Evolutionary conservation across 2,888 invertebrate species (phyloP).

Genomic region (Ennomos fuscantarius): DNA sequence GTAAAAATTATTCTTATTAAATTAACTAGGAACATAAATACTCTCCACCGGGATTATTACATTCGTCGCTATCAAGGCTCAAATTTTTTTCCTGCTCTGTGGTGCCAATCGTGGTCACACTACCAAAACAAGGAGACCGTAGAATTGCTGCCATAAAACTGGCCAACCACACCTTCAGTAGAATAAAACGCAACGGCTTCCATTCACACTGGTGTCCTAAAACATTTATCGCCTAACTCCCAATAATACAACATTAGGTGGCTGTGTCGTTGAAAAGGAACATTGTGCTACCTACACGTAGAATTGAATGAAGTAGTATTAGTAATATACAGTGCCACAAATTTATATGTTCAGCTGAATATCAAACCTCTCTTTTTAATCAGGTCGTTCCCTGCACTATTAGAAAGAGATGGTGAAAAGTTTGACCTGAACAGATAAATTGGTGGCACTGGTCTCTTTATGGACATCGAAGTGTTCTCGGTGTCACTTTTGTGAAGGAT

Average conservation of each 20-base stretch:
- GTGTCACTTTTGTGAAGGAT: conserved; percentile 40
- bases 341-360: no score
- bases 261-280: conserved; percentile 37
- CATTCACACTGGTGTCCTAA: conserved; percentile 79
- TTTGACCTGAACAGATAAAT: no score
- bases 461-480: conserved; percentile 13
- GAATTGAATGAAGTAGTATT: conserved; percentile 29
- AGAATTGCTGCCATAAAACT: conserved; percentile 65
- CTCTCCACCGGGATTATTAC: no score
- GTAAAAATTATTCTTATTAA: no score
- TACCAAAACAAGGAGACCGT: conserved; percentile 55
- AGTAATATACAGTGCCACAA: conserved; percentile 3
- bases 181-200: conserved; percentile 66
- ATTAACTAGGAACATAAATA: no score
- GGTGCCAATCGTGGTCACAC: conserved; percentile 42
- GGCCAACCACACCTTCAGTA: conserved; percentile 56
- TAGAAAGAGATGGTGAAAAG: no score
- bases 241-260: conserved; percentile 43
- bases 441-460: conserved; percentile 8
- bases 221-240: conserved; percentile 62
- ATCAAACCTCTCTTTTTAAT: no score
- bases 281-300: conserved; percentile 48
- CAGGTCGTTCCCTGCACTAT: no score
- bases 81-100: no score
- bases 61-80: no score